These are phyloP conservation scores for Opisthograptis luteolata DNA, from an alignment of 2,888 invertebrate species.

Conservation along the genomic window DNA sequence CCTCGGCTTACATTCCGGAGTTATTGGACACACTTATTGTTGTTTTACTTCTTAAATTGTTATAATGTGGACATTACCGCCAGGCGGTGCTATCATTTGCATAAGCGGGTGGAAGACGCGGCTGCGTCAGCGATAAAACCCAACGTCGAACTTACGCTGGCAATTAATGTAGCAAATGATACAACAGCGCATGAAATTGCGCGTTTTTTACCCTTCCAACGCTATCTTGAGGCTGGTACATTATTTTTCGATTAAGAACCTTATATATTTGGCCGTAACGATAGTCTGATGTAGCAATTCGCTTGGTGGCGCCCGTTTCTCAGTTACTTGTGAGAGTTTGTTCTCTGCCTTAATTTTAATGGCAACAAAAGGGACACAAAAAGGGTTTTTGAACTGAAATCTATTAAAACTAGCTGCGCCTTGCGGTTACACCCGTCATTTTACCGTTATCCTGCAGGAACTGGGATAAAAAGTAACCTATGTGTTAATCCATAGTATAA, in stretches of 20 bases:
- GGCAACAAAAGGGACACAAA: too few relatives aligned
- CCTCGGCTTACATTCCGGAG: slow-evolving; percentile 5
- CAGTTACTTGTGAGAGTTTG: background rate
- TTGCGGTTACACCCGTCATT: too few relatives aligned
- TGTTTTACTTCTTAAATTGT: slow-evolving; percentile 82
- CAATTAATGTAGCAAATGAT: slow-evolving; percentile 80
- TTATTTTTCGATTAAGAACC: slow-evolving; percentile 68
- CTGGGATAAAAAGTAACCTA: too few relatives aligned
- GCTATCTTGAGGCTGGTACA: slow-evolving; percentile 35
- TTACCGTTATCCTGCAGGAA: too few relatives aligned
- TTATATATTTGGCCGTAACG: slow-evolving; percentile 2
- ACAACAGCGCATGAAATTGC: slow-evolving; percentile 63
- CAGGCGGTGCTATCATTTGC: slow-evolving; percentile 78
- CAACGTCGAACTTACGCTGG: slow-evolving; percentile 71
- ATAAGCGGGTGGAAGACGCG: slow-evolving; percentile 64
- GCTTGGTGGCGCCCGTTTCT: slow-evolving; percentile 16
- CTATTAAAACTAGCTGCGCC: too few relatives aligned
- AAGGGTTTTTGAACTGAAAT: too few relatives aligned
- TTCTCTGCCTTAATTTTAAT: too few relatives aligned
- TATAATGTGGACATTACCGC: slow-evolving; percentile 73
- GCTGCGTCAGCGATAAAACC: slow-evolving; percentile 71
- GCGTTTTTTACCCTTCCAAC: slow-evolving; percentile 50
- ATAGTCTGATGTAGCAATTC: background rate
- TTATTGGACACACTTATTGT: slow-evolving; percentile 67
- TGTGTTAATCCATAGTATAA: too few relatives aligned